Evolutionary conservation across 2,888 invertebrate genomes (phyloP).

Genomic region (Hecatera dysodea): DNA sequence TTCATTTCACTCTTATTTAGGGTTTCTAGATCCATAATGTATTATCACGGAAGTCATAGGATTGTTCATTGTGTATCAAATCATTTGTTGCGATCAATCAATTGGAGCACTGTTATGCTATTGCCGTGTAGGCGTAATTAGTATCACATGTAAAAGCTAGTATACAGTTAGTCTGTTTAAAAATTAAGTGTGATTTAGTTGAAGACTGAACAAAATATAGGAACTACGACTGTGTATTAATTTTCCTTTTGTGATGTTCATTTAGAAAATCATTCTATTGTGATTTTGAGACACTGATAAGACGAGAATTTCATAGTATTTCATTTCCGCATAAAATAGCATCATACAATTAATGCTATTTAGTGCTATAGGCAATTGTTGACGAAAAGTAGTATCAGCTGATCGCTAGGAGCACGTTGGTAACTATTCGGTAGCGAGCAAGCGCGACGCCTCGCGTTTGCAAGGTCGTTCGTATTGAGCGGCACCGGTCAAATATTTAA

Average conservation of each 20-base stretch:
- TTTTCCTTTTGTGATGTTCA: conserved; percentile 23
- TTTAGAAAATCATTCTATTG: neutral
- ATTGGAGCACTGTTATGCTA: conserved; percentile 43
- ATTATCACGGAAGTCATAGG: conserved; percentile 56
- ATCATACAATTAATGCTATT: neutral
- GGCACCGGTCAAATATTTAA: conserved; percentile 81
- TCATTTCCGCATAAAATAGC: neutral
- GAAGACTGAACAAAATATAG: conserved; percentile 8
- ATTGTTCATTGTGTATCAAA: conserved; percentile 60
- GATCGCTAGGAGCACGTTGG: conserved; percentile 75
- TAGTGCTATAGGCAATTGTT: conserved; percentile 60
- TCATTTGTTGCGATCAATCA: conserved; percentile 44
- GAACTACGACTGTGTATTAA: conserved; percentile 14
- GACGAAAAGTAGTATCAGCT: conserved; percentile 75
- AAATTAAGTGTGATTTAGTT: conserved; percentile 19
- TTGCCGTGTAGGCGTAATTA: conserved; percentile 51
- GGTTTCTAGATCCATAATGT: conserved; percentile 57
- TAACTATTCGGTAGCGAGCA: conserved; percentile 74
- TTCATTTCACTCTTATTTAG: conserved; percentile 62
- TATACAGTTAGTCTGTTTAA: conserved; percentile 27
- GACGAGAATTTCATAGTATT: neutral
- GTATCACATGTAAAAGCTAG: conserved; percentile 38
- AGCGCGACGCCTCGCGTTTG: conserved; percentile 75
- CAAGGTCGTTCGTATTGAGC: conserved; percentile 85
- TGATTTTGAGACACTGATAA: conserved; percentile 1